Evolutionary conservation across 2,888 invertebrate species (phyloP).

Genomic region (Epirrhoe tristata): DNA sequence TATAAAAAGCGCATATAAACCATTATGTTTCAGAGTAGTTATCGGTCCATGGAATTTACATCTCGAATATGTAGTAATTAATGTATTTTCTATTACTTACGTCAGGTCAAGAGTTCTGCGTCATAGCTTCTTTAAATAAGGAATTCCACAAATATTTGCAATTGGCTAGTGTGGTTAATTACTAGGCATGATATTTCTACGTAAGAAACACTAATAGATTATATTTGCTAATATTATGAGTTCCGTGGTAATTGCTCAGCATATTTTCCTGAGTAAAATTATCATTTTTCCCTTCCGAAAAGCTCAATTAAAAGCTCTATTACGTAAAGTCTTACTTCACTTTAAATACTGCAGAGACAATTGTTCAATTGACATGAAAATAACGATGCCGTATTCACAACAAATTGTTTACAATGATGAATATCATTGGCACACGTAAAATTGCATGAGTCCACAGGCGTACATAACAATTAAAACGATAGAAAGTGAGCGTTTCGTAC

Average conservation of each 20-base stretch:
- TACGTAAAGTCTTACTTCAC: too few relatives aligned
- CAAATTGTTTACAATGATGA: constrained; percentile 58
- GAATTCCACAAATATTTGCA: constrained; percentile 18
- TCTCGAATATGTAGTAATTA: neutral
- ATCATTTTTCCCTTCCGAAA: too few relatives aligned
- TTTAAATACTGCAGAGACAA: neutral
- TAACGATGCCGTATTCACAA: neutral
- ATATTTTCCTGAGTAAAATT: neutral
- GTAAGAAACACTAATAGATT: constrained; percentile 12
- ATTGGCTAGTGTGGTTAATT: constrained; percentile 7
- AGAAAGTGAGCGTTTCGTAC: constrained; percentile 78
- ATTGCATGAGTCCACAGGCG: constrained; percentile 75
- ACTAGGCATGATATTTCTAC: constrained; percentile 17
- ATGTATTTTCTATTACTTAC: neutral
- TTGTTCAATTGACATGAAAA: neutral
- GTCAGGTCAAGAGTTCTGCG: neutral
- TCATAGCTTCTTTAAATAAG: constrained; percentile 11
- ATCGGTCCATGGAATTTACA: neutral
- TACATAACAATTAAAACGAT: constrained; percentile 84
- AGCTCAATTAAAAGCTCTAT: too few relatives aligned
- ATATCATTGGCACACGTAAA: constrained; percentile 81
- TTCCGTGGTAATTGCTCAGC: too few relatives aligned
- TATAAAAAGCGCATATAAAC: neutral
- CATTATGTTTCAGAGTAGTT: neutral
- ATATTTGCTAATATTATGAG: constrained; percentile 44